These are phyloP conservation scores for Sinentomon sp. DNA, from an alignment of 2,888 invertebrate genomes.

Conservation along the genomic window DNA sequence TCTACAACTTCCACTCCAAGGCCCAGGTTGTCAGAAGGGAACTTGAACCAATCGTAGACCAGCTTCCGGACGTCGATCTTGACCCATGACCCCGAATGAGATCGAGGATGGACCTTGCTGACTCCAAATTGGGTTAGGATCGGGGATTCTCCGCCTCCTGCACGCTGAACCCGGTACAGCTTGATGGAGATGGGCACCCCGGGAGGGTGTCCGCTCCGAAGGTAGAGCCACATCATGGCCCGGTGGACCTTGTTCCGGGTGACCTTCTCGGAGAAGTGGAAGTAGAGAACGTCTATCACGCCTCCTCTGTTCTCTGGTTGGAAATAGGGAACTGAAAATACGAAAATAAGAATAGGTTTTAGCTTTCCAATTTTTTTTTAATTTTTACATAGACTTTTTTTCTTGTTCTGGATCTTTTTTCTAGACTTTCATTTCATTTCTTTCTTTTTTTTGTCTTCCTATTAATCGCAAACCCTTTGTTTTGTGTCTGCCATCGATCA, in stretches of 20 bases:
- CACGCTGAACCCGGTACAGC: conserved; percentile 4
- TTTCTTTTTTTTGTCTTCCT: too few relatives aligned
- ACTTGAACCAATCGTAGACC: conserved; percentile 46
- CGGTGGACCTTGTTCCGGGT: conserved; percentile 37
- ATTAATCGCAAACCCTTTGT: too few relatives aligned
- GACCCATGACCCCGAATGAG: conserved; percentile 32
- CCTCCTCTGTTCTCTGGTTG: too few relatives aligned
- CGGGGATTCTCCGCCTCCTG: conserved; percentile 9
- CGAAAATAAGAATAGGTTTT: too few relatives aligned
- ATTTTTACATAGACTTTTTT: too few relatives aligned
- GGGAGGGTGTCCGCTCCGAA: conserved; percentile 21
- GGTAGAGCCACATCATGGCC: conserved; percentile 38
- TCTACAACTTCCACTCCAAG: conserved; percentile 35
- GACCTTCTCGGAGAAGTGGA: conserved; percentile 39
- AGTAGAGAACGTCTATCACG: conserved; percentile 39
- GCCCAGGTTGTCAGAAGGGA: conserved; percentile 42
- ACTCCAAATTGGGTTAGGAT: conserved; percentile 12
- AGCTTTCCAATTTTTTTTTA: too few relatives aligned
- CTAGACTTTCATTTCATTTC: too few relatives aligned
- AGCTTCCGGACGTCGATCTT: conserved; percentile 42
- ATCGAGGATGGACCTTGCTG: conserved; percentile 21
- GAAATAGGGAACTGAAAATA: too few relatives aligned
- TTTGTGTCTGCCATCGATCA: too few relatives aligned
- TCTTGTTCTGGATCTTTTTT: too few relatives aligned
- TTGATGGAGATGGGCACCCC: conserved; percentile 6